These are phyloP conservation scores for Phrynosoma platyrhinos DNA, from an alignment of 2,113 vertebrate genomes.

Conservation along the genomic window DNA sequence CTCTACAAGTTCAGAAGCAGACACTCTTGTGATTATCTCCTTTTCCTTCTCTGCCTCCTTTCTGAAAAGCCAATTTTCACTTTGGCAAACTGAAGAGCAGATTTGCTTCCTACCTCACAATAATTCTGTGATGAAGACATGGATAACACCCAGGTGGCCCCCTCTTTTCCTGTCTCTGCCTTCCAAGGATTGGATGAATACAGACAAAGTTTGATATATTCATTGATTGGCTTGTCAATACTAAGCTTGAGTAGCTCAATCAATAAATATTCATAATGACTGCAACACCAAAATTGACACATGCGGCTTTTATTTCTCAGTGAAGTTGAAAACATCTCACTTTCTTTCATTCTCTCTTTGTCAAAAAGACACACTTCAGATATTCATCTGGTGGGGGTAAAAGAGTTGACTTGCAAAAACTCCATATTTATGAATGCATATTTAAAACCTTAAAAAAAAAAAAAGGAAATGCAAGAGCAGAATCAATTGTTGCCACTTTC, in stretches of 20 bases:
- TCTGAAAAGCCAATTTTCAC: not conserved
- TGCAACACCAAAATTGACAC: conserved; percentile 56
- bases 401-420: conserved; percentile 43
- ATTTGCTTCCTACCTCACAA: not conserved
- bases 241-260: conserved; percentile 34
- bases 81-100: not conserved
- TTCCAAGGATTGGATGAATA: conserved; percentile 13
- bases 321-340: conserved; percentile 20
- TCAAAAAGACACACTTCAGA: conserved; percentile 53
- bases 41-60: not conserved
- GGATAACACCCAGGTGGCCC: conserved; percentile 29
- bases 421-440: conserved; percentile 53
- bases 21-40: not conserved
- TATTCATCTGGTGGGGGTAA: conserved; percentile 43
- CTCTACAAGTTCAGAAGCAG: not conserved
- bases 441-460: conserved; percentile 47
- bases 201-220: not conserved
- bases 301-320: conserved; percentile 64
- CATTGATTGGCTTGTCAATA: conserved; percentile 23
- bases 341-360: not conserved
- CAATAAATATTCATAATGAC: conserved; percentile 57
- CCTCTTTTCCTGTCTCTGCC: not conserved
- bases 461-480: conserved; percentile 48
- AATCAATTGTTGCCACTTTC: conserved; percentile 53
- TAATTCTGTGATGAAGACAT: conserved; percentile 19